phyloP scores from a whole-genome alignment of 2,888 invertebrate species.

The Cephus spinipes region DNA sequence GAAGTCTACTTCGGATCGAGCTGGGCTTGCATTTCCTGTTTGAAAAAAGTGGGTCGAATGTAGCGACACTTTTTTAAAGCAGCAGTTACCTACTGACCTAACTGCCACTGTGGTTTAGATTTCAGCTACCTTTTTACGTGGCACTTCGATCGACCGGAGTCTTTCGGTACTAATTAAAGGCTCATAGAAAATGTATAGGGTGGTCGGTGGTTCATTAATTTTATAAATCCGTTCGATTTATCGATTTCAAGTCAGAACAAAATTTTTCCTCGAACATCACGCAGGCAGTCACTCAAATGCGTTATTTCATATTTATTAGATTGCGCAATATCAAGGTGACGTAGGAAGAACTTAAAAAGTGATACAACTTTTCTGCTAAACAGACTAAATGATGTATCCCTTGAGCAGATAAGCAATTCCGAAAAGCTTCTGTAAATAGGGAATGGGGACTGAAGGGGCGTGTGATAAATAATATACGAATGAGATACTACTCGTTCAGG shows the following conservation, averaged over 20 bases:
- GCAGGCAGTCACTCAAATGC: neutral
- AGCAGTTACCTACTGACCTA: neutral
- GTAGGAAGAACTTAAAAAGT: neutral
- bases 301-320: neutral
- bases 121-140: neutral
- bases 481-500: neutral
- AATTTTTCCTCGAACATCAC: neutral
- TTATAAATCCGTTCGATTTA: neutral
- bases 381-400: neutral
- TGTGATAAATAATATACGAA: neutral
- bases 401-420: neutral
- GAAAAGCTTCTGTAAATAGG: neutral
- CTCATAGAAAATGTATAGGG: neutral
- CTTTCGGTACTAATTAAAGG: neutral
- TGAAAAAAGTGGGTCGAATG: constrained; percentile 36
- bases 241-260: neutral
- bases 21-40: neutral
- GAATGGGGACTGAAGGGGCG: neutral
- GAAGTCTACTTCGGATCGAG: neutral
- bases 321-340: neutral
- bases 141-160: neutral
- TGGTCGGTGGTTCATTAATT: neutral
- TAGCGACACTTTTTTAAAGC: constrained; percentile 33
- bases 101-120: neutral
- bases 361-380: neutral